Percentiles rank a stretch among this genome's conserved stretches.
Evolutionary conservation across 2,888 invertebrate genomes (phyloP).

Genomic region (Sericinus montela): DNA sequence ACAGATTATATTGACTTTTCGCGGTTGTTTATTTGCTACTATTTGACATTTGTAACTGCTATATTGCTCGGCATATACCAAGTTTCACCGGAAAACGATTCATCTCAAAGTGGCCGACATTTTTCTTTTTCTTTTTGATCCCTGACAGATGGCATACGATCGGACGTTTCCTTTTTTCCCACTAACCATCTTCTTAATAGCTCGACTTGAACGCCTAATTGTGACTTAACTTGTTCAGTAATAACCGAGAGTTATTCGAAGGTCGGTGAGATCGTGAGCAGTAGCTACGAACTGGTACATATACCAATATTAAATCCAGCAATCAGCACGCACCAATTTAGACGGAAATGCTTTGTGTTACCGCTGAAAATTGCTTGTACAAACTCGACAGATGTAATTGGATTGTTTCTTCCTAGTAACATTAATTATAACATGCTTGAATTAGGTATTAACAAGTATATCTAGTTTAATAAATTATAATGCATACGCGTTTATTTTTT

Average conservation of each 20-base stretch:
- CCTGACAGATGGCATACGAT: constrained; percentile 13
- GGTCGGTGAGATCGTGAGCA: constrained; percentile 30
- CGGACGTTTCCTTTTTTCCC: constrained; percentile 4
- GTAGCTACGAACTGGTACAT: constrained; percentile 11
- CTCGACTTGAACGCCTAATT: constrained; percentile 20
- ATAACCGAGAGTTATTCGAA: constrained; percentile 27
- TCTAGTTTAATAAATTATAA: too few species aligned
- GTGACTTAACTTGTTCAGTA: constrained; percentile 25
- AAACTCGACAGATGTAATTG: neutral
- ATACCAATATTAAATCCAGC: neutral
- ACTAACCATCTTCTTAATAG: neutral
- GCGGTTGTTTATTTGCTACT: too few species aligned
- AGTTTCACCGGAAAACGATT: constrained; percentile 9
- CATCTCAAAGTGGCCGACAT: neutral
- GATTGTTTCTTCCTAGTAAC: constrained; percentile 13
- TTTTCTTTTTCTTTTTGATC: constrained; percentile 2
- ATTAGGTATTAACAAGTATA: constrained; percentile 3
- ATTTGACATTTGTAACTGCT: too few species aligned
- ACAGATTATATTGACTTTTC: too few species aligned
- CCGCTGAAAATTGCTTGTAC: neutral
- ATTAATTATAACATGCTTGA: constrained; percentile 1
- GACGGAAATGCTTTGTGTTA: neutral
- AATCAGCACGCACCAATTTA: neutral
- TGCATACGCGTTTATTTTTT: too few species aligned
- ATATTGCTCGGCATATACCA: neutral